These are phyloP conservation scores for Ptychoptera contaminata DNA, from an alignment of 2,888 invertebrate species.

Conservation along the genomic window DNA sequence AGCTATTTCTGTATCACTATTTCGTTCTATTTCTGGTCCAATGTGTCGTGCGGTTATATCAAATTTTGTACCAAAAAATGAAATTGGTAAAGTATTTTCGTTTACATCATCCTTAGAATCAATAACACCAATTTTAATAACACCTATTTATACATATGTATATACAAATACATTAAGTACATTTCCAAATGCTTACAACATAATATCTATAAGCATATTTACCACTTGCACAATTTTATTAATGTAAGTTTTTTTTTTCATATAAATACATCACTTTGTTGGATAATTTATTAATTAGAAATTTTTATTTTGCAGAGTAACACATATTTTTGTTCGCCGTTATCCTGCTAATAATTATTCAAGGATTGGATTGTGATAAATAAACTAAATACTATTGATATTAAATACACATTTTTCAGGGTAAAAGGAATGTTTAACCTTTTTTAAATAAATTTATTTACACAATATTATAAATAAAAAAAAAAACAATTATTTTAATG, in stretches of 20 bases:
- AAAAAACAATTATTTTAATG: slow-evolving; percentile 20
- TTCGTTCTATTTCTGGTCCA: slow-evolving; percentile 25
- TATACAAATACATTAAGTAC: slow-evolving; percentile 27
- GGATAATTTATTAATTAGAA: too few species aligned
- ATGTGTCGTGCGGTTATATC: slow-evolving; percentile 30
- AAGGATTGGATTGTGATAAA: too few species aligned
- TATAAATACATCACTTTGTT: too few species aligned
- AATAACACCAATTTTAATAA: slow-evolving; percentile 40
- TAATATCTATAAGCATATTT: too few species aligned
- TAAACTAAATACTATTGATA: too few species aligned
- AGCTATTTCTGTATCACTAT: slow-evolving; percentile 21
- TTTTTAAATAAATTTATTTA: not conserved
- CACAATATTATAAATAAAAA: slow-evolving; percentile 5
- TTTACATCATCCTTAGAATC: slow-evolving; percentile 50
- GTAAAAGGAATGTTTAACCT: not conserved
- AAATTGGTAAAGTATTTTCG: slow-evolving; percentile 49
- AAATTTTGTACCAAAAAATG: slow-evolving; percentile 22
- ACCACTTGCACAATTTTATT: too few species aligned
- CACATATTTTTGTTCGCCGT: too few species aligned
- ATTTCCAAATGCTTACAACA: too few species aligned
- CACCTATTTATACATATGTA: slow-evolving; percentile 45
- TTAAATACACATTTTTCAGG: too few species aligned
- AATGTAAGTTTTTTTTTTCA: too few species aligned
- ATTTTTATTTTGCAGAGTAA: too few species aligned
- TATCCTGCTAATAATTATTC: too few species aligned